phyloP scores from a whole-genome alignment of 2,797 vertebrate species.

The Buphagus erythrorhynchus region DNA sequence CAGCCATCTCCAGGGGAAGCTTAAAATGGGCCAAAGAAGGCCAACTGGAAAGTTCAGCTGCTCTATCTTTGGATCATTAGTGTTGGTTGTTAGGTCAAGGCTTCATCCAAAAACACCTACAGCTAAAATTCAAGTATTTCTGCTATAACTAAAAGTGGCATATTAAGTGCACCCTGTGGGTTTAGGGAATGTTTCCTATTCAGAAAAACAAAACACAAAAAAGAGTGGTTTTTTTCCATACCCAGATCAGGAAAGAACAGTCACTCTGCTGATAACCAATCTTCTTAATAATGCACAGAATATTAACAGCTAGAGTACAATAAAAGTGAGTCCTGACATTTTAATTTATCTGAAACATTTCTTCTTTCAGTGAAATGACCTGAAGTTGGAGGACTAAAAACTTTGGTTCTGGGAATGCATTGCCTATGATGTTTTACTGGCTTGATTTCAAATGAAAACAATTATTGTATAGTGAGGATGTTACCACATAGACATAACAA shows the following conservation, averaged over 20 bases:
- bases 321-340: constrained; percentile 5
- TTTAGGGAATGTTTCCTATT: constrained; percentile 80
- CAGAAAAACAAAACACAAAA: constrained; percentile 1
- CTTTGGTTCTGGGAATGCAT: background rate
- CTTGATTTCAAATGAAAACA: constrained; percentile 52
- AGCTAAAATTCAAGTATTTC: constrained; percentile 81
- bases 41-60: constrained; percentile 71
- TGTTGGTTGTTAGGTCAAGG: constrained; percentile 65
- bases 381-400: background rate
- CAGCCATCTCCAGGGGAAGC: constrained; percentile 67
- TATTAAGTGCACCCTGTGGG: constrained; percentile 83
- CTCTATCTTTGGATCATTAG: constrained; percentile 79
- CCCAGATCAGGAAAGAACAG: constrained; percentile 45
- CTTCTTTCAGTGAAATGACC: constrained; percentile 5
- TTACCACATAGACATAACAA: constrained; percentile 43
- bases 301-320: constrained; percentile 22
- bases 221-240: background rate
- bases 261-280: constrained; percentile 43
- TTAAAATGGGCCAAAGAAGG: constrained; percentile 71
- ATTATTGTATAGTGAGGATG: constrained; percentile 38
- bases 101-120: constrained; percentile 74
- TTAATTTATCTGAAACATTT: constrained; percentile 20
- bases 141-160: constrained; percentile 81
- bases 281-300: constrained; percentile 47
- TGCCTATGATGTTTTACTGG: background rate